These are phyloP conservation scores for Drosophila quasianomalipes DNA, from an alignment of 2,888 invertebrate genomes.

Conservation along the genomic window DNA sequence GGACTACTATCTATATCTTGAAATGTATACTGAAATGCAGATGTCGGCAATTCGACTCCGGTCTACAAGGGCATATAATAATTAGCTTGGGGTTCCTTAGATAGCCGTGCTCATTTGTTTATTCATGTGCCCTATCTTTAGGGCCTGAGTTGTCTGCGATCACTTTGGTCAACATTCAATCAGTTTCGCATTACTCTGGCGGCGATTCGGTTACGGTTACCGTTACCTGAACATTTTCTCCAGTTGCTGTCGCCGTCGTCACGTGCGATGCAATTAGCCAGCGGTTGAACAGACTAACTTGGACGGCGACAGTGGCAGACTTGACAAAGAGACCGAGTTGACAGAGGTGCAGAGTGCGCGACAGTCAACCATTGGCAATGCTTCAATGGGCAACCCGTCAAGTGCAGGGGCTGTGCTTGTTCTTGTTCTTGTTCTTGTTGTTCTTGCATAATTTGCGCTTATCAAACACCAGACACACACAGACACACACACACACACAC, in stretches of 20 bases:
- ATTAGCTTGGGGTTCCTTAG: not conserved
- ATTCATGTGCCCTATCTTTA: not conserved
- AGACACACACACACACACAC: constrained; percentile 8
- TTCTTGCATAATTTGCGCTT: constrained; percentile 62
- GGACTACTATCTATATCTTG: not conserved
- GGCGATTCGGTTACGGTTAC: constrained; percentile 47
- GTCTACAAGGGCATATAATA: not conserved
- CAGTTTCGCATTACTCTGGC: constrained; percentile 60
- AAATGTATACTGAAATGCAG: not conserved
- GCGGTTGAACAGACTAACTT: constrained; percentile 29
- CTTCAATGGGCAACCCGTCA: constrained; percentile 49
- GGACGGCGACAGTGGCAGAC: constrained; percentile 4
- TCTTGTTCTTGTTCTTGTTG: constrained; percentile 19
- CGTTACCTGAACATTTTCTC: constrained; percentile 29
- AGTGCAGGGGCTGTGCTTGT: constrained; percentile 37
- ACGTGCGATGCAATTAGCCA: constrained; percentile 58
- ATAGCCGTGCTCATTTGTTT: not conserved
- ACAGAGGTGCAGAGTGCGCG: not conserved
- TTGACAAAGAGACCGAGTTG: not conserved
- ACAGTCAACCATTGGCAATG: constrained; percentile 52
- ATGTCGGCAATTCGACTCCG: not conserved
- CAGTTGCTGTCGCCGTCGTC: constrained; percentile 25
- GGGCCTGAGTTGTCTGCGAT: constrained; percentile 28
- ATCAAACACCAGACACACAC: constrained; percentile 47
- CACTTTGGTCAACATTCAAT: constrained; percentile 45